Evolutionary conservation across 2,113 vertebrate genomes (phyloP).

Genomic region (Osmerus eperlanus): DNA sequence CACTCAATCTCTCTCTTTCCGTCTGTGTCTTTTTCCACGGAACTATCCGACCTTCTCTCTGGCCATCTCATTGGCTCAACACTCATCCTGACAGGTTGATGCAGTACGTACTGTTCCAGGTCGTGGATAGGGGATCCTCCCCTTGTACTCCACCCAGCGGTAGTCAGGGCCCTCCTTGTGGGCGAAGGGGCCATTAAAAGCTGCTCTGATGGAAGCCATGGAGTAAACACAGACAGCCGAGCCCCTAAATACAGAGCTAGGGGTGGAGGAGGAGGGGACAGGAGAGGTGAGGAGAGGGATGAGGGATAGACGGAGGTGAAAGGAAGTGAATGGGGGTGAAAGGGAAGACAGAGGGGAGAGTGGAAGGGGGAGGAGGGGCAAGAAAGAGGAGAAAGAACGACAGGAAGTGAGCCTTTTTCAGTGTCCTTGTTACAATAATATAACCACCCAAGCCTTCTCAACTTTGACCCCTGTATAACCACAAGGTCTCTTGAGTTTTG

Average conservation of each 20-base stretch:
- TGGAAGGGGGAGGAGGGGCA: not conserved
- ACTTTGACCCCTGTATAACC: conserved; percentile 39
- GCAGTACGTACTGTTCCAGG: conserved; percentile 76
- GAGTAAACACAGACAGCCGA: conserved; percentile 80
- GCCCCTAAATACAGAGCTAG: conserved; percentile 76
- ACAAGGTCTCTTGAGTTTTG: conserved; percentile 16
- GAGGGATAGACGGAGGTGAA: too few species aligned
- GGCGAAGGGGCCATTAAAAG: conserved; percentile 82
- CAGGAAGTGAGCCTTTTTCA: conserved; percentile 27
- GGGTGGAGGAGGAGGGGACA: not conserved
- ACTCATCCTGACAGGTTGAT: not conserved
- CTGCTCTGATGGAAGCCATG: conserved; percentile 78
- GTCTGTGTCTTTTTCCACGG: too few species aligned
- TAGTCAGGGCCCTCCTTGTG: conserved; percentile 81
- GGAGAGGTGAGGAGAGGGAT: not conserved
- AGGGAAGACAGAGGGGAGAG: too few species aligned
- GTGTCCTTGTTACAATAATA: conserved; percentile 57
- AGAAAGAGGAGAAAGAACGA: not conserved
- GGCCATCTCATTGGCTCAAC: too few species aligned
- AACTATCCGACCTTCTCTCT: too few species aligned
- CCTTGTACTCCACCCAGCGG: conserved; percentile 83
- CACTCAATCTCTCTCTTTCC: too few species aligned
- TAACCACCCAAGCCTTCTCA: conserved; percentile 42
- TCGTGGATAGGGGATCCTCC: conserved; percentile 79
- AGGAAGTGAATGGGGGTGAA: not conserved